These are phyloP conservation scores for Struthidea cinerea DNA, from an alignment of 2,113 vertebrate species.

Conservation along the genomic window DNA sequence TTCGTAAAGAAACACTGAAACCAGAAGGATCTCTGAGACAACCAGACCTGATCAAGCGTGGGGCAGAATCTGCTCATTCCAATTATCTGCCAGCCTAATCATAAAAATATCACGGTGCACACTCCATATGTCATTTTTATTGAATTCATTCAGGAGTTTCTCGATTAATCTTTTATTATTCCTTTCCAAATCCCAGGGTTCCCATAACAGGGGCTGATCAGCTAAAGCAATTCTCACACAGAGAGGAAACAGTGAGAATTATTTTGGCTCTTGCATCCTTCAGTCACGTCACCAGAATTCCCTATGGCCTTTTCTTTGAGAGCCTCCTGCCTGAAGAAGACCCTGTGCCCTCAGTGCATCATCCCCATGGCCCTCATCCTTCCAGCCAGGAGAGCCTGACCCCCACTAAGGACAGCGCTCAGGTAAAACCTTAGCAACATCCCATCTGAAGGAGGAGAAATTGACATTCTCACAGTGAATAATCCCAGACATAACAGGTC, in stretches of 20 bases:
- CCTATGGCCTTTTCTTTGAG: neutral
- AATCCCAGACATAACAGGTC: neutral
- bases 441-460: neutral
- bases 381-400: neutral
- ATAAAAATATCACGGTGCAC: slow-evolving; percentile 71
- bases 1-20: slow-evolving; percentile 8
- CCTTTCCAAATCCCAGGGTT: slow-evolving; percentile 72
- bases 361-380: neutral
- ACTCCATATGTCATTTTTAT: slow-evolving; percentile 80
- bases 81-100: slow-evolving; percentile 80
- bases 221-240: slow-evolving; percentile 66
- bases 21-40: slow-evolving; percentile 69
- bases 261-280: neutral
- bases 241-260: slow-evolving; percentile 29
- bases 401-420: neutral
- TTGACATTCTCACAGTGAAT: neutral
- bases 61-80: slow-evolving; percentile 73
- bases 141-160: slow-evolving; percentile 77
- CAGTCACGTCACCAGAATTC: neutral
- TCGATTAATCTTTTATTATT: slow-evolving; percentile 83
- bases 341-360: neutral
- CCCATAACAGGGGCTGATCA: slow-evolving; percentile 66
- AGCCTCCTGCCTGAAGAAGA: neutral
- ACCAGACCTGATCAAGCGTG: slow-evolving; percentile 68
- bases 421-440: neutral